Evolutionary conservation across 2,888 invertebrate genomes (phyloP).

Genomic region (Drosophila anomelani): DNA sequence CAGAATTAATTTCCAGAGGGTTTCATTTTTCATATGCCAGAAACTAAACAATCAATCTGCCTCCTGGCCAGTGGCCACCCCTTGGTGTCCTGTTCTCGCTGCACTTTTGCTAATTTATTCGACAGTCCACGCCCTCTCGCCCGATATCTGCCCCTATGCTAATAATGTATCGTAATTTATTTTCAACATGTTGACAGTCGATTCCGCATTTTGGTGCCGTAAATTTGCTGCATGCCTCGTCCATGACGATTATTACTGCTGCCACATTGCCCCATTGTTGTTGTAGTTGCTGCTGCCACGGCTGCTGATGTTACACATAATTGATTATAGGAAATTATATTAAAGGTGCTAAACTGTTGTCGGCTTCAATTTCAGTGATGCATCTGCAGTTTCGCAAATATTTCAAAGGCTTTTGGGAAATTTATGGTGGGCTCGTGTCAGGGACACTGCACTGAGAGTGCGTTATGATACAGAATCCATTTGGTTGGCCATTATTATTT

Average conservation of each 20-base stretch:
- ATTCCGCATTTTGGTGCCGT: slow-evolving; percentile 63
- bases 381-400: slow-evolving; percentile 19
- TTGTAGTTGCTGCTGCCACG: slow-evolving; percentile 19
- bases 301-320: slow-evolving; percentile 56
- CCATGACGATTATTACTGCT: slow-evolving; percentile 33
- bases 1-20: slow-evolving; percentile 7
- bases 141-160: slow-evolving; percentile 51
- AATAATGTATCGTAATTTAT: slow-evolving; percentile 77
- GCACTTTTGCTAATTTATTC: slow-evolving; percentile 27
- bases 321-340: slow-evolving; percentile 72
- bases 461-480: slow-evolving; percentile 9
- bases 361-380: slow-evolving; percentile 13
- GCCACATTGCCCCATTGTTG: background rate
- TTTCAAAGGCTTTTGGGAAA: slow-evolving; percentile 15
- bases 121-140: slow-evolving; percentile 14
- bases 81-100: background rate
- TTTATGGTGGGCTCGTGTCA: slow-evolving; percentile 13
- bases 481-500: slow-evolving; percentile 4
- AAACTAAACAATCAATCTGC: slow-evolving; percentile 44
- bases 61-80: background rate
- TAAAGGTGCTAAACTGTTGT: slow-evolving; percentile 67
- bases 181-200: slow-evolving; percentile 74
- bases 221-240: slow-evolving; percentile 49
- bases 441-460: slow-evolving; percentile 3
- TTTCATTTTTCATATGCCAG: slow-evolving; percentile 28